Evolutionary conservation across 1,140 invertebrate genomes (phyloP), one percentile per base, ranked within the genome.

Genomic region (Ceratosolen solmsi): DNA sequence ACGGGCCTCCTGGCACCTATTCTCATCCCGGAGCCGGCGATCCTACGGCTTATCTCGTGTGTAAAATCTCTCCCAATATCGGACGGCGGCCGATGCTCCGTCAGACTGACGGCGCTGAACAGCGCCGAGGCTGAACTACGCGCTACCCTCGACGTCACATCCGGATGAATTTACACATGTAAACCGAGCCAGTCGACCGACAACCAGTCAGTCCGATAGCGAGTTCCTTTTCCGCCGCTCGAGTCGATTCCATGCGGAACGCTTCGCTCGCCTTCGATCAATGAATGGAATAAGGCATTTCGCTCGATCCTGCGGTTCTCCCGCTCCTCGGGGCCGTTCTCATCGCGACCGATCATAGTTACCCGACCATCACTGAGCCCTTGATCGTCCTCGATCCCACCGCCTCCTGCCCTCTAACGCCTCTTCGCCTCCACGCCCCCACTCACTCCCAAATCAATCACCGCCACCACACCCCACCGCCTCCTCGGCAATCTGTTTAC

Each of bases 141-240:
- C 5, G 22, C 75, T 84, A 65, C 74, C 86, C 86, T 85, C 85
- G 84, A 86, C 89, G 89, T 91, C 90, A 91, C 88, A 88, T 91
- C 89, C 90, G 90, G 88, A 89, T 88, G 88, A 91, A 90, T 91
- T 90, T 90, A 89, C 87, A 90, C 88, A 88, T 88, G 86, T 89
- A 87, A 89, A 90, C 88, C 87, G 87, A 90, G 54, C 56, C 68
- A 58, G 85, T 87, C 85, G 87, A 84, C 82, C 84, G 86, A 83
- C 83, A 73, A 80, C 22, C 54, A 60, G 85, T 80, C 83, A 17
- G 65, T 27, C 51, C 86, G 88, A 89, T 87, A 90, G 85, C 86
- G 88, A 86, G 87, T 89, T 88, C 87, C 86, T 89, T 89, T 87
- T 87, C 85, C 85, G 86, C 86, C 82, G 84, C 79, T 85, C 86